These are phyloP conservation scores for Polylopha cassiicola DNA, from an alignment of 2,888 invertebrate species.

Conservation along the genomic window DNA sequence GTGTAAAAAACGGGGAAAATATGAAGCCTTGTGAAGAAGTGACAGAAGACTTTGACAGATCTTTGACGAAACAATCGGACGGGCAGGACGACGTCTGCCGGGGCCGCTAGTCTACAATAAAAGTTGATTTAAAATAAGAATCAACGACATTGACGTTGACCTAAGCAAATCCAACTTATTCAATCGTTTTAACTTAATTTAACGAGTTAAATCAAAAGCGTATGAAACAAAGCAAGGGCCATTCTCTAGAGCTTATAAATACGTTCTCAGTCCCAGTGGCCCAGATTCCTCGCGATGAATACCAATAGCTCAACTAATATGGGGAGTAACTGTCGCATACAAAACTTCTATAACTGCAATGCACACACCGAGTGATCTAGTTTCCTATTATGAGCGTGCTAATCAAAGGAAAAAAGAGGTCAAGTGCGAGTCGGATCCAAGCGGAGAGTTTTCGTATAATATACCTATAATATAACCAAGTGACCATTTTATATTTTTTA, in stretches of 20 bases:
- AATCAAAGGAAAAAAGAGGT: constrained; percentile 10
- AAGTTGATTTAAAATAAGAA: no score
- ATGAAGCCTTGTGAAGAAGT: no score
- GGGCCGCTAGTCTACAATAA: no score
- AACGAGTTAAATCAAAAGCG: neutral
- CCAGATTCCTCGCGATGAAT: constrained; percentile 20
- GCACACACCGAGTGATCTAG: constrained; percentile 14
- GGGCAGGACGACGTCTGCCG: no score
- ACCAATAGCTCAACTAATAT: constrained; percentile 18
- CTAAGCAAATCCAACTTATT: no score
- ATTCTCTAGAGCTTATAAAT: constrained; percentile 2
- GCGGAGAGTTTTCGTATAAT: no score
- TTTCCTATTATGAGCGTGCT: constrained; percentile 18
- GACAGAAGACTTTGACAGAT: no score
- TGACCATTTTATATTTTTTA: no score
- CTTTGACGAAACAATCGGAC: no score
- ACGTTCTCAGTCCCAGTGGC: constrained; percentile 19
- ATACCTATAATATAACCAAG: no score
- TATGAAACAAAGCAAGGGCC: neutral
- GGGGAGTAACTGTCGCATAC: constrained; percentile 22
- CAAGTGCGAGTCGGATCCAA: constrained; percentile 3
- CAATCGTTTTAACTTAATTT: neutral
- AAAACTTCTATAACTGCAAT: constrained; percentile 21
- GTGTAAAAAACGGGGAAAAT: no score
- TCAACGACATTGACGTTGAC: no score